Percentiles rank a stretch among this genome's conserved stretches.
Conservation (phyloP, 2,113 vertebrate genomes). For the Silurus asotus region DNA sequence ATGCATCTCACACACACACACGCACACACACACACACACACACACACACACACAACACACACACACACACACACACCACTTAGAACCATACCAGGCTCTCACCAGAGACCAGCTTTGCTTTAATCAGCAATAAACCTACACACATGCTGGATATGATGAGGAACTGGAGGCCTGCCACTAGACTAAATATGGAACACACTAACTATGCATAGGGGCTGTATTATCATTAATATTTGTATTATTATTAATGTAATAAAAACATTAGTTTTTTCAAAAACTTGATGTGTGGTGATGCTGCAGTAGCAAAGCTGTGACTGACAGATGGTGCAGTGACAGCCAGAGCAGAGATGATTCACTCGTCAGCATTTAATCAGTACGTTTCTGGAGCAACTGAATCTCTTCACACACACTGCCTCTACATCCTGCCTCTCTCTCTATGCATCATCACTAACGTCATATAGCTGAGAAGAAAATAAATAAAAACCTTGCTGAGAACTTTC, state of each 20-base stretch:
- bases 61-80: neutral
- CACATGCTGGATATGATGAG: slow-evolving; percentile 16
- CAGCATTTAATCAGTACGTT: slow-evolving; percentile 3
- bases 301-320: slow-evolving; percentile 38
- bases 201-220: neutral
- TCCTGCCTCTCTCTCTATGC: slow-evolving; percentile 1
- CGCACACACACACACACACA: slow-evolving; percentile 35
- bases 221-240: too few relatives aligned
- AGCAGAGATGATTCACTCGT: slow-evolving; percentile 25
- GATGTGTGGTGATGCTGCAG: neutral
- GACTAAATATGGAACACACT: slow-evolving; percentile 18
- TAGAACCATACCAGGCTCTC: neutral
- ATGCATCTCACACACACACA: slow-evolving; percentile 24
- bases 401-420: slow-evolving; percentile 38
- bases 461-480: neutral
- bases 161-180: slow-evolving; percentile 21
- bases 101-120: slow-evolving; percentile 15
- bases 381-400: slow-evolving; percentile 21
- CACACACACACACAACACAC: slow-evolving; percentile 13
- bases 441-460: slow-evolving; percentile 13
- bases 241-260: too few relatives aligned
- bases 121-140: slow-evolving; percentile 37
- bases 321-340: slow-evolving; percentile 32
- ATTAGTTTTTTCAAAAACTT: neutral
- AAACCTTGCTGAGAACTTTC: slow-evolving; percentile 2